Evolutionary conservation across 2,113 vertebrate genomes (phyloP).

Genomic region (Formicarius rufipectus): DNA sequence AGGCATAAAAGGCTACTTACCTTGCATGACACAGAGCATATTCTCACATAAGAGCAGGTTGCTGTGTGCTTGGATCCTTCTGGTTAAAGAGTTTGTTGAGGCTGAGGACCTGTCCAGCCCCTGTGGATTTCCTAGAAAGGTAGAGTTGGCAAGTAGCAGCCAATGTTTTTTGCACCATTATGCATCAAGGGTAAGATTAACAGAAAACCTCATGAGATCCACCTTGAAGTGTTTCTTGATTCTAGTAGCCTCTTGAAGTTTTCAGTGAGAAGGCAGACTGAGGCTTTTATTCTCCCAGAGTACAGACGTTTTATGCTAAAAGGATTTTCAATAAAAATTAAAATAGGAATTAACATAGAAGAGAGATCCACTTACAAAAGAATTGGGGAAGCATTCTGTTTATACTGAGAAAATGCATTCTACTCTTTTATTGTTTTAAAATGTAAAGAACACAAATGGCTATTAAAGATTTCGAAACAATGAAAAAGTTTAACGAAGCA

Average conservation of each 20-base stretch:
- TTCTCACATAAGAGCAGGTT: background rate
- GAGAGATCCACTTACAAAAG: background rate
- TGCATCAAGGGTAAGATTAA: background rate
- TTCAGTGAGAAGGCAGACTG: background rate
- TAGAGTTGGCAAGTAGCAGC: background rate
- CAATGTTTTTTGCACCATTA: background rate
- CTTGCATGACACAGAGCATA: background rate
- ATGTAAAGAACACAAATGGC: background rate
- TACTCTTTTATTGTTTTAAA: slow-evolving; percentile 35
- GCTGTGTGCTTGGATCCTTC: background rate
- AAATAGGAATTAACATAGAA: background rate
- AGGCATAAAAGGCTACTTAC: background rate
- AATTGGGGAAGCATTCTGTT: background rate
- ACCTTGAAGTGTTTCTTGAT: background rate
- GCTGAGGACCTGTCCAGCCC: background rate
- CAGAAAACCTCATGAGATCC: background rate
- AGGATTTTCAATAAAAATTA: background rate
- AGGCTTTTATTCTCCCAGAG: background rate
- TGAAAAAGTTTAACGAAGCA: slow-evolving; percentile 30
- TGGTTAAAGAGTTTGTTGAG: background rate
- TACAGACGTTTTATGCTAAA: background rate
- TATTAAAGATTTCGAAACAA: slow-evolving; percentile 1
- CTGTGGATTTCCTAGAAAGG: background rate
- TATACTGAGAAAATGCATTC: background rate
- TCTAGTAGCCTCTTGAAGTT: background rate